Base-by-base conservation (phyloP, 2,888 invertebrate genomes). In the Stenotaenia linearis region DNA sequence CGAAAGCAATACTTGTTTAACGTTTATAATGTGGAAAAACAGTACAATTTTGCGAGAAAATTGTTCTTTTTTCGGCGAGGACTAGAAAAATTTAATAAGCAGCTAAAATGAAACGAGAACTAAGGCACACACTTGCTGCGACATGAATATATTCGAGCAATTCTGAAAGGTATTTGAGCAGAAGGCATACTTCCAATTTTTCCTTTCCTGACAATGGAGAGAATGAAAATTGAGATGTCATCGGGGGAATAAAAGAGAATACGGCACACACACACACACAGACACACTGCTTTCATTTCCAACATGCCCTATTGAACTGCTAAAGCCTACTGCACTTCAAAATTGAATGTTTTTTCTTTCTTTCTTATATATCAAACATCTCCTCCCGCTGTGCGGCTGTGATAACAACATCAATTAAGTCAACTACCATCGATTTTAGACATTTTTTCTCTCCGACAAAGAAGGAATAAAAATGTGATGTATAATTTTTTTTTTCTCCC, bases 131-230 rank as follows among this genome's bases (percentile, higher is more conserved):
- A 69, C 69, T 25, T 25, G 69, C 69, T 25, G 69, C 69, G 69
- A 69, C 69, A 69, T 69, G 69, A 69, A 69, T 69, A 69, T 23
- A 69, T 69, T 69, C 69, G 28, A 69, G 69, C 69, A 69, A 69
- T 69, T 69, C 69, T 69, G 69, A 69, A 69, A 69, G 69, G 69
- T 69, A 69, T 69, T 69, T 69, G 69, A 69, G 69, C 69, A 69
- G 69, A 69, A 69, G 69, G 69, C 69, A 69, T 69, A 69, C 69
- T 69, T 69, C 69, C 69, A 69, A 69, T 69, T 69, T 69, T 69
- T 69, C 69, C 69, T 69, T 50, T 69, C 69, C 69, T 69, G 69
- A 69, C 69, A 69, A 69, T 69, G 28, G 69, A 69, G 69, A 69
- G 69, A 69, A 69, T 69, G 69, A 69, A 69, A 69, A 69, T 69